phyloP scores from a whole-genome alignment of 1,140 invertebrate genomes.

The Diploscapter pachys region DNA sequence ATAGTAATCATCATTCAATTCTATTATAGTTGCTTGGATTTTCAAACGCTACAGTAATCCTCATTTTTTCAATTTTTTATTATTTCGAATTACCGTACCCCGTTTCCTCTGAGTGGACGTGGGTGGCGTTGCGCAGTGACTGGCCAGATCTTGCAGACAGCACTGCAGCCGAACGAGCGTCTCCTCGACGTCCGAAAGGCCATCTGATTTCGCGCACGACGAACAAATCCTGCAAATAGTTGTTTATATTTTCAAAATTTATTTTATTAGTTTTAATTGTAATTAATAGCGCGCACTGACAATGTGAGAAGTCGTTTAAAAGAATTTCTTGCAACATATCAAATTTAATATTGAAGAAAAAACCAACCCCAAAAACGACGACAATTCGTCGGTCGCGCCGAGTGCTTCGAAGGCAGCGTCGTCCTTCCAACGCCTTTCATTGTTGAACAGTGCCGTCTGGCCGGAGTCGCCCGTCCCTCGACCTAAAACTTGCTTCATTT shows the following conservation, averaged over 20 bases:
- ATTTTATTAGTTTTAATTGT: too few relatives aligned
- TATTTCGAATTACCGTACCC: not conserved
- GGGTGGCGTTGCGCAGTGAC: conserved; percentile 69
- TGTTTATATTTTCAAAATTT: conserved; percentile 54
- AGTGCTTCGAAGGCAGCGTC: conserved; percentile 71
- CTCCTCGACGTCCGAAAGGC: conserved; percentile 55
- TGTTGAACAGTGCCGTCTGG: conserved; percentile 65
- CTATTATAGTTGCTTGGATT: too few relatives aligned
- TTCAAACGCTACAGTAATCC: too few relatives aligned
- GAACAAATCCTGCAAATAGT: conserved; percentile 60
- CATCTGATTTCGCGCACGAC: conserved; percentile 22
- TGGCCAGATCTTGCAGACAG: conserved; percentile 73
- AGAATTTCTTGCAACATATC: too few relatives aligned
- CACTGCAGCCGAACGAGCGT: conserved; percentile 73
- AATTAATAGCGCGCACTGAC: too few relatives aligned
- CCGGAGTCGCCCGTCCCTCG: conserved; percentile 52
- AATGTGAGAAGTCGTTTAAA: too few relatives aligned
- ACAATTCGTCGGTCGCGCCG: conserved; percentile 74
- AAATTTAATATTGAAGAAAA: not conserved
- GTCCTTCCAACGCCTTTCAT: conserved; percentile 69
- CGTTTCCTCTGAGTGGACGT: conserved; percentile 55
- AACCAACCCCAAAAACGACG: conserved; percentile 68
- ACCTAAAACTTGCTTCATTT: conserved; percentile 1
- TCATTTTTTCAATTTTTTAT: too few relatives aligned
- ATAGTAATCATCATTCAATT: too few relatives aligned